Percentiles rank a stretch among this genome's conserved stretches.
phyloP scores from a whole-genome alignment of 2,113 vertebrate species.

The Cnemophilus loriae region DNA sequence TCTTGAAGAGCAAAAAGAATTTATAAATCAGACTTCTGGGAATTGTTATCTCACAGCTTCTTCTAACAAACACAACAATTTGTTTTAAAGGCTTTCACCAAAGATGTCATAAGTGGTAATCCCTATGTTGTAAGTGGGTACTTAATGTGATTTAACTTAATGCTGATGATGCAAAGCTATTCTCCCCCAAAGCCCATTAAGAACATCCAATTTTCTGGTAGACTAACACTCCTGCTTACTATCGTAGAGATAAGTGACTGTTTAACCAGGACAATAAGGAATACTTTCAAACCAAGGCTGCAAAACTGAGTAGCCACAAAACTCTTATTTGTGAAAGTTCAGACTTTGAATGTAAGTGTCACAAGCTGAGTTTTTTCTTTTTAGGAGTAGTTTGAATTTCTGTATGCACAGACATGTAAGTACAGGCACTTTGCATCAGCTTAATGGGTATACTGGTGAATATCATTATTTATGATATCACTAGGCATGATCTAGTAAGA shows the following conservation, averaged over 20 bases:
- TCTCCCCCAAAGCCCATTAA: slow-evolving; percentile 52
- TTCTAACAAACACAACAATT: slow-evolving; percentile 54
- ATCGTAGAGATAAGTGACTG: slow-evolving; percentile 23
- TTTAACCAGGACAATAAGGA: slow-evolving; percentile 33
- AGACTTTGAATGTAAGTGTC: not conserved
- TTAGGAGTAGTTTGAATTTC: not conserved
- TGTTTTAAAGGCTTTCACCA: slow-evolving; percentile 65
- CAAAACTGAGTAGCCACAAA: not conserved
- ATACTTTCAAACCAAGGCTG: not conserved
- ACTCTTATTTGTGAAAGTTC: not conserved
- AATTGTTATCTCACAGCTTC: slow-evolving; percentile 48
- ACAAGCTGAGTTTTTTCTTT: not conserved
- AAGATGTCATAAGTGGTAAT: slow-evolving; percentile 58
- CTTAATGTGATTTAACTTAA: slow-evolving; percentile 53
- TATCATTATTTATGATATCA: not conserved
- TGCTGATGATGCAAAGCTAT: slow-evolving; percentile 51
- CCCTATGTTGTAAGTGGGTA: slow-evolving; percentile 34
- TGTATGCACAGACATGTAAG: not conserved
- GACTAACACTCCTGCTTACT: slow-evolving; percentile 40
- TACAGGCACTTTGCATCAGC: not conserved
- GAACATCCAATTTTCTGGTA: slow-evolving; percentile 55
- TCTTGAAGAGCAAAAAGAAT: slow-evolving; percentile 17
- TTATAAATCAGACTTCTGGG: slow-evolving; percentile 43
- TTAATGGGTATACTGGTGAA: not conserved
- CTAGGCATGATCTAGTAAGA: not conserved